Conservation (phyloP, 2,113 vertebrate genomes). For the Otus sunia region DNA sequence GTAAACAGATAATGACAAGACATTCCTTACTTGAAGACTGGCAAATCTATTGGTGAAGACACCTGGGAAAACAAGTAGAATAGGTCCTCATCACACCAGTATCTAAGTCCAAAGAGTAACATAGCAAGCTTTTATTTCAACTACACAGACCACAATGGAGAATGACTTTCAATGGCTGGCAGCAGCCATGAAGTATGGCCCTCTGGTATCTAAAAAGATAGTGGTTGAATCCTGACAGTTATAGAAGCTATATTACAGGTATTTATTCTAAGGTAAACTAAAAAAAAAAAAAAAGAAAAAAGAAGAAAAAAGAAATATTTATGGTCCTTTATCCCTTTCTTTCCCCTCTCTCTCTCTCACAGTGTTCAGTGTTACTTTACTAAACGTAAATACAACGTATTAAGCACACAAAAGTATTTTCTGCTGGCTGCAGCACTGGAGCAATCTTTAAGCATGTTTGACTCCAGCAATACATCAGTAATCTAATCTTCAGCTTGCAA, state of each 20-base stretch:
- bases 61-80: background rate
- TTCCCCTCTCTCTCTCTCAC: background rate
- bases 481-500: background rate
- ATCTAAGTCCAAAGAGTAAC: background rate
- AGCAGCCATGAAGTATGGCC: background rate
- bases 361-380: background rate
- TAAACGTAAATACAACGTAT: background rate
- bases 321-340: background rate
- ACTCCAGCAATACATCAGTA: background rate
- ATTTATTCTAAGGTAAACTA: background rate
- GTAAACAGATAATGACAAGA: background rate
- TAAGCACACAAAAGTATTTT: background rate
- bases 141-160: background rate
- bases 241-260: background rate
- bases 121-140: background rate
- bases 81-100: background rate
- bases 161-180: background rate
- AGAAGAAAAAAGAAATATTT: background rate
- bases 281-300: background rate
- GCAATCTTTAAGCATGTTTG: background rate
- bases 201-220: background rate
- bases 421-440: background rate
- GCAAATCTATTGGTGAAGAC: background rate
- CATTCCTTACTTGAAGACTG: background rate
- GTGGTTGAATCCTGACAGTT: background rate